These are phyloP conservation scores for Galaxea fascicularis DNA, from an alignment of 92 coral and sea anemone genomes.

Conservation along the genomic window DNA sequence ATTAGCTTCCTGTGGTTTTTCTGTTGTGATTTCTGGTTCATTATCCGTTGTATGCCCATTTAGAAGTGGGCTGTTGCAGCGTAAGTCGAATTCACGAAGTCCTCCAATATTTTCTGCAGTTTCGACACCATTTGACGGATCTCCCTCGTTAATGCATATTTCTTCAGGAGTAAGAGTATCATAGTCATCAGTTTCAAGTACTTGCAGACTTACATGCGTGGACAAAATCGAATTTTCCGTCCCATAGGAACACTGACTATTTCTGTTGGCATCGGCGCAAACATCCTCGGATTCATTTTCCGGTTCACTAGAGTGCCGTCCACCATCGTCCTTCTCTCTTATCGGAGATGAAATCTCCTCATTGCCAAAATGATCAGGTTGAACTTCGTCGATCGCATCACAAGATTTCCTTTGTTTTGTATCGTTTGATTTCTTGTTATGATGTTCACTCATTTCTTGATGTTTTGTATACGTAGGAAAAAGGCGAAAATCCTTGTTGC, in stretches of 20 bases:
- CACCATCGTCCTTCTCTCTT: background rate
- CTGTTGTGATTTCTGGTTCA: constrained; percentile 14
- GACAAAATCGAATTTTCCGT: constrained; percentile 52
- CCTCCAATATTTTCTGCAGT: background rate
- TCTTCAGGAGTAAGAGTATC: background rate
- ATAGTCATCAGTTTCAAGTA: background rate
- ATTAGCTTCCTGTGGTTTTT: constrained; percentile 33
- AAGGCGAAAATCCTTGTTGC: background rate
- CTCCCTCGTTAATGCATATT: background rate
- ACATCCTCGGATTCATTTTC: constrained; percentile 1
- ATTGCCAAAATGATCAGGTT: background rate
- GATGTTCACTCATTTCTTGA: constrained; percentile 30
- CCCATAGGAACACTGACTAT: constrained; percentile 26
- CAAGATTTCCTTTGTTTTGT: background rate
- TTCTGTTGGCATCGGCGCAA: background rate
- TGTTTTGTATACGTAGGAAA: background rate
- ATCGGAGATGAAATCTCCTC: background rate
- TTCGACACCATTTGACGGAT: background rate
- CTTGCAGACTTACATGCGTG: constrained; percentile 38
- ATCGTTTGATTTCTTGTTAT: background rate
- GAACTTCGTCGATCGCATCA: constrained; percentile 11
- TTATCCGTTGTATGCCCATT: constrained; percentile 25
- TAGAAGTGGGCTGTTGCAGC: constrained; percentile 30
- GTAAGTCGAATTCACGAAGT: constrained; percentile 10
- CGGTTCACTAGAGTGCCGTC: background rate